These are phyloP conservation scores for Propithecus coquereli DNA, from an alignment of 2,113 vertebrate genomes.

Conservation along the genomic window DNA sequence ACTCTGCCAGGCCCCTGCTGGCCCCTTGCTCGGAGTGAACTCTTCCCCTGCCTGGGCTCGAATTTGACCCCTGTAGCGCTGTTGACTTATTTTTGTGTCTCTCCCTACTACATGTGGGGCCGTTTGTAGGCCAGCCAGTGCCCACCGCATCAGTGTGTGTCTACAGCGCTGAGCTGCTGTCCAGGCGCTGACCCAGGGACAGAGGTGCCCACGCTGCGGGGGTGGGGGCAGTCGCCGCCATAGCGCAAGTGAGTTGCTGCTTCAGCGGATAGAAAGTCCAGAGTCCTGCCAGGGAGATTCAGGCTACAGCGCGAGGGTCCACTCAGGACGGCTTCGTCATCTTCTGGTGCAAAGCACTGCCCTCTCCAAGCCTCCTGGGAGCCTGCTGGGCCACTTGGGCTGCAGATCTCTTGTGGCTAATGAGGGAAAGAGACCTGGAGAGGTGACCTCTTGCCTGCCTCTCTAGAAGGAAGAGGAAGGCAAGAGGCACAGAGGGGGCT, in stretches of 20 bases:
- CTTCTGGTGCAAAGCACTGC: neutral
- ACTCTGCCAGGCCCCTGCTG: neutral
- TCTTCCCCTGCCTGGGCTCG: neutral
- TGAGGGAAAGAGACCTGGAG: neutral
- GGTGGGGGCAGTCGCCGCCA: neutral
- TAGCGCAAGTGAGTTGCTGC: neutral
- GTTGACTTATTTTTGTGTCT: neutral
- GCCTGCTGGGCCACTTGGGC: neutral
- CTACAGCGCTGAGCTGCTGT: neutral
- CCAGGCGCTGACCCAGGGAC: neutral
- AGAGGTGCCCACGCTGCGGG: neutral
- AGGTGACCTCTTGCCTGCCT: neutral
- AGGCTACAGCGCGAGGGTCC: neutral
- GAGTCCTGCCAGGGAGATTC: neutral
- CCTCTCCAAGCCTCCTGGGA: neutral
- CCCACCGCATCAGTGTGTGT: neutral
- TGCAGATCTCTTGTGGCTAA: neutral
- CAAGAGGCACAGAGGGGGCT: neutral
- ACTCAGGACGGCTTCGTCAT: neutral
- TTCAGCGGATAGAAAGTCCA: neutral
- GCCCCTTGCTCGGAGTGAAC: neutral
- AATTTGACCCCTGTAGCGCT: neutral
- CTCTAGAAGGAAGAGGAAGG: neutral
- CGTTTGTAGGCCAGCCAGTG: neutral
- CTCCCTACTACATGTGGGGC: neutral